Evolutionary conservation across 2,113 vertebrate genomes (phyloP), one percentile per base, ranked within the genome.

Genomic region (Hyperopisus bebe): DNA sequence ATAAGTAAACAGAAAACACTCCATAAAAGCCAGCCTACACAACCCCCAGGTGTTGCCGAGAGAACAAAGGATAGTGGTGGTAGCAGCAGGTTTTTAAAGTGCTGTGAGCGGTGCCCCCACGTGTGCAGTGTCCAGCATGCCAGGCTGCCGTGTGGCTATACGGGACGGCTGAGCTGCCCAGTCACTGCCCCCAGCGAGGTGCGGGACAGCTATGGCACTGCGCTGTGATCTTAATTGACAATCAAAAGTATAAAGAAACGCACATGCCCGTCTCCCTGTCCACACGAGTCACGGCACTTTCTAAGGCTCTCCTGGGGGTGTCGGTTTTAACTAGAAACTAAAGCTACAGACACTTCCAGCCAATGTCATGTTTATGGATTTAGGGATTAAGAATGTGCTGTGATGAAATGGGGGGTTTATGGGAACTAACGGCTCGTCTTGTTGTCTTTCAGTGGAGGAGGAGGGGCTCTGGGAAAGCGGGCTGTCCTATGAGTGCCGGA

Each of bases 401-500:
- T 77, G 74, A 35, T 77, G 11, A 77, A 77, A 62, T 89, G 84
- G 91, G 80, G 47, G 62, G 39, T 90, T 51, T 84, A 46, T 74
- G 70, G 85, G 84, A 89, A 88, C 50, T 31, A 74, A 82, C 27
- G 17, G 27, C 35, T 83, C 47, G 15, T 83, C 83, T 92, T 86
- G 84, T 51, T 92, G 51, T 95, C 95, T 93, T 95, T 77, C 95
- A 99, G 98, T 98, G 96, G 96, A 97, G 87, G 98, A 99, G 93
- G 98, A 99, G 94, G 98, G 98, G 90, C 94, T 98, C 4, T 99
- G 98, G 98, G 98, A 99, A 95, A 99, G 98, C 90, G 98, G 98
- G 77, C 97, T 99, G 94, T 98, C 98, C 89, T 99, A 99, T 84
- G 98, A 99, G 95, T 99, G 98, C 93, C 95, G 98, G 93, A 99